phyloP scores from a whole-genome alignment of 2,113 vertebrate species.

The Piliocolobus tephrosceles region DNA sequence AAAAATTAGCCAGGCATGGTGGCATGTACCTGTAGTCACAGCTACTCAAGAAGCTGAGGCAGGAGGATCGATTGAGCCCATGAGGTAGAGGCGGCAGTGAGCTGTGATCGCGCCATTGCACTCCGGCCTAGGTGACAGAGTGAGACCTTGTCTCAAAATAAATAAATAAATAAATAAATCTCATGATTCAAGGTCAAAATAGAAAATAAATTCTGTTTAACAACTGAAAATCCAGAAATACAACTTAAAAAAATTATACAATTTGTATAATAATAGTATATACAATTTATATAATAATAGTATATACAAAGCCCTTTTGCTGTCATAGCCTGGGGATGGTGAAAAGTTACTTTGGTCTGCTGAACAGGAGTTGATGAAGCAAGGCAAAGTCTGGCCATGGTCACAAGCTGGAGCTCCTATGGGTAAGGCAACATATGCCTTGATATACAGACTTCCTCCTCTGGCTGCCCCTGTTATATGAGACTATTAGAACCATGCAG shows the following conservation, averaged over 20 bases:
- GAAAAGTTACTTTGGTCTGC: neutral
- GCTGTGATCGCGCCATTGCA: too few species aligned
- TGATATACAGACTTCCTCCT: neutral
- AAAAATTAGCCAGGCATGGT: too few species aligned
- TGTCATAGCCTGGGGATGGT: neutral
- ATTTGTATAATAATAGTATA: neutral
- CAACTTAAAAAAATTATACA: neutral
- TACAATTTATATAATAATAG: neutral
- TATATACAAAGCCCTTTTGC: neutral
- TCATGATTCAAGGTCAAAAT: neutral
- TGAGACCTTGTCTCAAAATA: too few species aligned
- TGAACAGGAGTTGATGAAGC: neutral
- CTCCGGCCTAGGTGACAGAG: too few species aligned
- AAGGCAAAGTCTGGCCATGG: neutral
- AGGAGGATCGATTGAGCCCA: too few species aligned
- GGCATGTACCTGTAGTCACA: too few species aligned
- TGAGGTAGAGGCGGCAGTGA: too few species aligned
- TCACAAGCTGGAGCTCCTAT: neutral
- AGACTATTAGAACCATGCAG: neutral
- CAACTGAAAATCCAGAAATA: neutral
- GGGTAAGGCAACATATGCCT: neutral
- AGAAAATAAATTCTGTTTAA: neutral
- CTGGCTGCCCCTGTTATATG: neutral
- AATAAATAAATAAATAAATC: neutral
- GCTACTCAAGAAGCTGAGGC: too few species aligned